Percentiles rank a stretch among this genome's conserved stretches.
Conservation (phyloP, 2,888 invertebrate genomes). For the Drymonia ruficornis region DNA sequence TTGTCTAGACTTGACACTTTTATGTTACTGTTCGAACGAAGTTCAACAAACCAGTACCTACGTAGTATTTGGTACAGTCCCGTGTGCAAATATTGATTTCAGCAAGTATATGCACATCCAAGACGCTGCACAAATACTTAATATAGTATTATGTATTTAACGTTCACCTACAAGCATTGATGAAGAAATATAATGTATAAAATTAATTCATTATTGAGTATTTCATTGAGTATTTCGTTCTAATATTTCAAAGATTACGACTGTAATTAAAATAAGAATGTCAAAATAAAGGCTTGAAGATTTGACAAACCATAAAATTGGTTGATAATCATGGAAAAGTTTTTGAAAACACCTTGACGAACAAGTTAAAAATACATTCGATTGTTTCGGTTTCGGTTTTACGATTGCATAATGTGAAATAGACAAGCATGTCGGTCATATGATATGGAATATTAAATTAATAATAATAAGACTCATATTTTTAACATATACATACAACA, state of each 20-base stretch:
- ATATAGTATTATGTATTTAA: no score
- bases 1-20: not conserved
- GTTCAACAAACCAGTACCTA: not conserved
- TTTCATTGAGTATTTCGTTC: not conserved
- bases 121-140: not conserved
- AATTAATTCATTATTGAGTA: no score
- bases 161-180: no score
- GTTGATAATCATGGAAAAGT: not conserved
- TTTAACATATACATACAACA: no score
- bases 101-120: not conserved
- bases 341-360: constrained; percentile 9
- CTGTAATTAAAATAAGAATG: constrained; percentile 2
- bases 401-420: constrained; percentile 19
- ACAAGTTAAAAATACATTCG: constrained; percentile 17
- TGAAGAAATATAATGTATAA: no score
- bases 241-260: not conserved
- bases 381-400: constrained; percentile 20
- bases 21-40: not conserved
- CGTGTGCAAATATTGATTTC: not conserved
- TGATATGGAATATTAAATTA: constrained; percentile 7
- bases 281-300: not conserved
- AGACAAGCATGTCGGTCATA: constrained; percentile 3
- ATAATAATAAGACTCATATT: constrained; percentile 20
- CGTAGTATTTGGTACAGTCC: not conserved
- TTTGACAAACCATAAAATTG: not conserved